A percentile compares a stretch with the other conserved stretches of the same genome.
phyloP scores from a whole-genome alignment of 2,113 vertebrate species.

The Forbesichthys agassizii region DNA sequence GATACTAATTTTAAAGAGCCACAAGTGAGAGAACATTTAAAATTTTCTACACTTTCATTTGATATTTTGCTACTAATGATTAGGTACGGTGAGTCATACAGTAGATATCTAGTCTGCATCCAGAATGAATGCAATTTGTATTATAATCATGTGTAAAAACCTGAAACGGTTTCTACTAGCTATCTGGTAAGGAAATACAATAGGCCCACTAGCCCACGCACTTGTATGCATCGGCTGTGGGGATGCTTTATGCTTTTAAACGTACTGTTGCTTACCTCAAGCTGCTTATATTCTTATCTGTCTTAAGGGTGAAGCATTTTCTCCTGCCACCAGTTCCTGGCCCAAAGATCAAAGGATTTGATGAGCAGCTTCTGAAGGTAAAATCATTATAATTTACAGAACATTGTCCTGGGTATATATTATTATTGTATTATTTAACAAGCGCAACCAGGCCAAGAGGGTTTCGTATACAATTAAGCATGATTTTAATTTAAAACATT shows the following conservation, averaged over 20 bases:
- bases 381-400: slow-evolving; percentile 16
- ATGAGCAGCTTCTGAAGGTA: slow-evolving; percentile 89
- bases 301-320: slow-evolving; percentile 83
- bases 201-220: no score
- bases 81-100: not conserved
- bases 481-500: no score
- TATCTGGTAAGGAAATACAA: no score
- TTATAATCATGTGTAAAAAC: no score
- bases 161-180: not conserved
- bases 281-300: slow-evolving; percentile 12
- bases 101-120: no score
- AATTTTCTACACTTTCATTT: not conserved
- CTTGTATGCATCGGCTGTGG: no score
- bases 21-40: slow-evolving; percentile 74
- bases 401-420: not conserved
- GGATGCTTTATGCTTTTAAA: not conserved
- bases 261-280: not conserved
- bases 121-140: no score
- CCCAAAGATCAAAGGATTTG: slow-evolving; percentile 96
- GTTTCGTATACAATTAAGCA: no score
- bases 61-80: not conserved
- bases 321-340: slow-evolving; percentile 92
- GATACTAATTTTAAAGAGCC: slow-evolving; percentile 82
- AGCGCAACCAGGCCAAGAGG: no score
- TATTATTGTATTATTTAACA: no score